Base-by-base conservation (phyloP, 2,888 invertebrate species). In the Glyphotaelius pellucidus region DNA sequence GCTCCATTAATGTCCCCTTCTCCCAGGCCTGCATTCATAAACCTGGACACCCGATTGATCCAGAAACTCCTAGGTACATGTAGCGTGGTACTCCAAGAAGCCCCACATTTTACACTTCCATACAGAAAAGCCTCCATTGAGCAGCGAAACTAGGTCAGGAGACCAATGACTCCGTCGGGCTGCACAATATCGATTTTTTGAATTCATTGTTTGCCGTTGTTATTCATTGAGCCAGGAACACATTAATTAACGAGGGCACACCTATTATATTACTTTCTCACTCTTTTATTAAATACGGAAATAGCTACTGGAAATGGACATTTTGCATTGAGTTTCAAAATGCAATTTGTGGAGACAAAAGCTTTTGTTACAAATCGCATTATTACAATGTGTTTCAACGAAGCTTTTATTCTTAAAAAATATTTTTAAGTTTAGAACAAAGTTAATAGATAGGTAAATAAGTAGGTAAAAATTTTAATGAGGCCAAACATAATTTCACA, bases 11-110 rank as follows among this genome's bases (percentile, higher is more conserved):
- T 15, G 52, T 38, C n/a, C 47, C 90, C 89, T 90, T 81, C 79
- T n/a, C 91, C 67, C 52, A 52, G 19, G 52, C 52, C 84, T 91
- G 93, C 93, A 93, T 93, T 93, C 93, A 93, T 93, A 91, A 93
- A 93, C 80, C 89, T 88, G 32, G 35, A 87, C 67, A 47, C 90
- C 87, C 80, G 92, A 92, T 93, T 91, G 92, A 93, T 93, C 93
- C 92, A 38, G 67, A 87, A 81, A 38, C 85, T 47, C 38, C 42
- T 83, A 32, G 85, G 88, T 87, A 80, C 90, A 67, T 89, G 32
- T 42, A 80, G 32, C 87, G 86, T 80, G 52, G 30, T 89, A 38
- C 85, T 32, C 52, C 87, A 52, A 90, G 89, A 90, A 30, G 52
- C 47, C n/a, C 32, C 32, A 31, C 30, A 90, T 86, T 87, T 87